These are phyloP conservation scores for Aphodius sticticus DNA, from an alignment of 2,888 invertebrate genomes.

Conservation along the genomic window DNA sequence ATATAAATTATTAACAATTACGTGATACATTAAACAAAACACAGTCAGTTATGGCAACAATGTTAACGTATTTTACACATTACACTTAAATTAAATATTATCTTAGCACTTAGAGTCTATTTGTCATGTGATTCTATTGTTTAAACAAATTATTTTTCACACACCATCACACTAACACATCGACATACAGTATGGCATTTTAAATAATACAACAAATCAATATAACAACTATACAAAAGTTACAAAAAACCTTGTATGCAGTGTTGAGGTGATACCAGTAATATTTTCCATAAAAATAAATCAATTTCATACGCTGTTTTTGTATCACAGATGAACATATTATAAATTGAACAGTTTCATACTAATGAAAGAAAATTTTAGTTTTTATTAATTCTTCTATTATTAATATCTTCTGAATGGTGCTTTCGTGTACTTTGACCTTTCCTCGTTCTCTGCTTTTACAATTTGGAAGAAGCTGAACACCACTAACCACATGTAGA, in stretches of 20 bases:
- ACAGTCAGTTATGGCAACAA: neutral
- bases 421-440: slow-evolving; percentile 78
- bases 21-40: neutral
- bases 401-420: slow-evolving; percentile 65
- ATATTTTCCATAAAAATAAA: neutral
- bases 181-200: neutral
- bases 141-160: neutral
- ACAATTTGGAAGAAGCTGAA: slow-evolving; percentile 82
- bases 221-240: too few relatives aligned
- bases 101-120: neutral
- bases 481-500: slow-evolving; percentile 85
- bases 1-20: slow-evolving; percentile 4
- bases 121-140: slow-evolving; percentile 4
- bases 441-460: slow-evolving; percentile 73
- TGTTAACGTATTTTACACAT: neutral
- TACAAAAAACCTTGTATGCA: too few relatives aligned
- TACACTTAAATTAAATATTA: neutral
- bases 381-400: neutral
- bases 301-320: neutral
- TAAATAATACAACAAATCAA: neutral
- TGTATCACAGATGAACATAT: neutral
- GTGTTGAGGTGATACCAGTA: neutral
- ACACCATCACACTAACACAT: neutral
- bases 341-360: neutral
- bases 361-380: neutral